A percentile compares a stretch with the other conserved stretches of the same genome.
Conservation (phyloP, 1,140 invertebrate species). For the Tetragnatha versicolor region DNA sequence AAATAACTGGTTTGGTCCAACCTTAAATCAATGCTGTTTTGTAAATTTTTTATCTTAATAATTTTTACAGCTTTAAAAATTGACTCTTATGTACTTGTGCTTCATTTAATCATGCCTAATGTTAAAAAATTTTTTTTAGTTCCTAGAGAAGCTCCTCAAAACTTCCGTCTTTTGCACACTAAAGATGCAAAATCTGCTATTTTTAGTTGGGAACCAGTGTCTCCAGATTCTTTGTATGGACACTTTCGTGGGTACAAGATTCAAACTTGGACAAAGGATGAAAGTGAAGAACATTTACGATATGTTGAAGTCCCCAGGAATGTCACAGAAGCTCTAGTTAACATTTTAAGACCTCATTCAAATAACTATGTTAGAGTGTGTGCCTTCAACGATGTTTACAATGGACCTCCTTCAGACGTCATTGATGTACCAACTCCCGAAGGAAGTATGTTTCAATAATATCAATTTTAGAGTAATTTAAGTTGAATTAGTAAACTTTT, state of each 20-base stretch:
- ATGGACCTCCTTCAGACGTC: constrained; percentile 85
- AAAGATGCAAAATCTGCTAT: constrained; percentile 77
- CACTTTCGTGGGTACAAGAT: constrained; percentile 96
- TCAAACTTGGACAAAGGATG: constrained; percentile 83
- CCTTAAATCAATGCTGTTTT: no score
- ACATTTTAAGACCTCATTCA: constrained; percentile 86
- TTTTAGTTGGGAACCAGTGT: constrained; percentile 83
- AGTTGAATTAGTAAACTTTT: no score
- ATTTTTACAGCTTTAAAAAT: constrained; percentile 2
- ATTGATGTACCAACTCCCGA: constrained; percentile 69
- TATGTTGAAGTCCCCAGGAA: constrained; percentile 82
- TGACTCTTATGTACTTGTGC: no score
- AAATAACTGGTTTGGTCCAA: no score
- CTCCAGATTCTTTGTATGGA: constrained; percentile 75
- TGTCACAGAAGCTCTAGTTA: constrained; percentile 75
- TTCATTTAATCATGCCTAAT: neutral
- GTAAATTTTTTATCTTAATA: no score
- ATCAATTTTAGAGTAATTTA: neutral
- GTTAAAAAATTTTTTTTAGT: constrained; percentile 57
- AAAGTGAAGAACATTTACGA: constrained; percentile 75
- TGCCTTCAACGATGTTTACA: constrained; percentile 87
- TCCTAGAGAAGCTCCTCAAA: constrained; percentile 80
- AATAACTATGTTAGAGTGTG: constrained; percentile 89
- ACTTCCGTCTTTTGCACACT: constrained; percentile 80
- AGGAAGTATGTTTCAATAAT: constrained; percentile 51